These are phyloP conservation scores for Saccopteryx leptura DNA, from an alignment of 2,113 vertebrate species.

Conservation along the genomic window DNA sequence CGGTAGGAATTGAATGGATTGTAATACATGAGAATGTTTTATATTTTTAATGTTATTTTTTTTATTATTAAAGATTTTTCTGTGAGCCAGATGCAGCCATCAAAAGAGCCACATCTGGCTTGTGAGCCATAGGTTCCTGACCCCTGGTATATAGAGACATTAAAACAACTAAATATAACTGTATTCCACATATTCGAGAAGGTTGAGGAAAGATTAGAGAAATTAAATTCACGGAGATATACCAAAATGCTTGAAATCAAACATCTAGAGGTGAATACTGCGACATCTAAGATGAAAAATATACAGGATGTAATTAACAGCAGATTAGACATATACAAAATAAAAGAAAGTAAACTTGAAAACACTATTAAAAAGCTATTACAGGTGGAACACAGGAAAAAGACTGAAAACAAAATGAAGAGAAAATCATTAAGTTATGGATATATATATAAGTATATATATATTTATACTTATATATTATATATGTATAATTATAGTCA, in stretches of 20 bases:
- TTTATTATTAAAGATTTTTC: too few relatives aligned
- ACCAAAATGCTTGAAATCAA: not conserved
- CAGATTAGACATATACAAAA: not conserved
- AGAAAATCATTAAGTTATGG: not conserved
- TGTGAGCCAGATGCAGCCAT: too few relatives aligned
- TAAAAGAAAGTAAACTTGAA: constrained; percentile 18
- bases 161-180: not conserved
- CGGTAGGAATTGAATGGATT: too few relatives aligned
- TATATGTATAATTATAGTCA: not conserved
- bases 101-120: too few relatives aligned
- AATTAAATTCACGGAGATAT: not conserved
- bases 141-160: too few relatives aligned
- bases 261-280: not conserved
- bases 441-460: not conserved
- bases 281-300: not conserved
- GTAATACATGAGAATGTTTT: too few relatives aligned
- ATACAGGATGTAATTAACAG: not conserved
- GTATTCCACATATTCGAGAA: not conserved
- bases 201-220: not conserved
- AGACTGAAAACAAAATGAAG: not conserved
- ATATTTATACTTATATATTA: not conserved
- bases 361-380: not conserved
- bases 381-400: not conserved
- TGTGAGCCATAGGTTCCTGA: too few relatives aligned
- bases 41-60: too few relatives aligned